These are phyloP conservation scores for Schrankia costaestrigalis DNA, from an alignment of 2,888 invertebrate genomes.

Conservation along the genomic window DNA sequence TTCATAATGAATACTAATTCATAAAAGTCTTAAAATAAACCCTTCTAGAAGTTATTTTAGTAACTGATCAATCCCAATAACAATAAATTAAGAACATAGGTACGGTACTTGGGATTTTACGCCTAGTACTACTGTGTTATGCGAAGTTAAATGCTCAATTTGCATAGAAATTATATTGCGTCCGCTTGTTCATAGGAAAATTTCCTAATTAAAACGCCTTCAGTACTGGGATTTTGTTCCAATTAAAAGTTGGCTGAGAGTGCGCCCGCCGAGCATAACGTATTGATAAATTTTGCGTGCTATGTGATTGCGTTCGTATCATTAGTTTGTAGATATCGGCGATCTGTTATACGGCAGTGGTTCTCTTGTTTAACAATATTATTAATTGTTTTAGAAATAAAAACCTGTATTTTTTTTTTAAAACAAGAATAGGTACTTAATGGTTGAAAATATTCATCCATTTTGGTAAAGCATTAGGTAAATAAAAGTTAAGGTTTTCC, in stretches of 20 bases:
- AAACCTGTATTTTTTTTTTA: no score
- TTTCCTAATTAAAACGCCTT: slow-evolving; percentile 79
- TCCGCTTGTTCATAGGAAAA: slow-evolving; percentile 76
- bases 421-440: no score
- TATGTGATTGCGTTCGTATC: slow-evolving; percentile 9
- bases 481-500: no score
- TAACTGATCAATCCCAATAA: no score
- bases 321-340: slow-evolving; percentile 3
- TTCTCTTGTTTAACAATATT: background rate
- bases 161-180: slow-evolving; percentile 79
- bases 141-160: slow-evolving; percentile 76
- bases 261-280: slow-evolving; percentile 40
- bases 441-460: no score
- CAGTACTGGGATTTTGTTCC: slow-evolving; percentile 72
- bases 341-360: slow-evolving; percentile 4
- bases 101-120: slow-evolving; percentile 39
- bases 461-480: no score
- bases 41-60: no score
- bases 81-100: slow-evolving; percentile 51
- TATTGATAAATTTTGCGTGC: slow-evolving; percentile 48
- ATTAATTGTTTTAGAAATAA: no score
- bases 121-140: slow-evolving; percentile 46
- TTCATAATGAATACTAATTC: no score
- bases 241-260: slow-evolving; percentile 74
- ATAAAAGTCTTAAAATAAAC: no score